Conservation (phyloP, 2,888 invertebrate genomes). For the Lochmaea capreae region DNA sequence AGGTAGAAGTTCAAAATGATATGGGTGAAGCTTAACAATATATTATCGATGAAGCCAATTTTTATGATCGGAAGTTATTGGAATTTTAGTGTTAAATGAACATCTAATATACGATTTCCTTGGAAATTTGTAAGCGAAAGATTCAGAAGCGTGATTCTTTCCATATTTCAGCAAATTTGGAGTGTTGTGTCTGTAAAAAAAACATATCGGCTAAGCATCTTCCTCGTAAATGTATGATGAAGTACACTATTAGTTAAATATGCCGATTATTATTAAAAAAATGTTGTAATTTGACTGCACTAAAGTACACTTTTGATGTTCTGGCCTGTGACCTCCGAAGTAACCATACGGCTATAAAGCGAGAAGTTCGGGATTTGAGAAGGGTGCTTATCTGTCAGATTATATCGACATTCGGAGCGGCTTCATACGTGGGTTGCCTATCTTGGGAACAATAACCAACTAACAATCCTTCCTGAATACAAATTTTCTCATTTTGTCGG, state of each 20-base stretch:
- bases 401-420: slow-evolving; percentile 62
- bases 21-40: too few species aligned
- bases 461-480: slow-evolving; percentile 59
- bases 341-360: slow-evolving; percentile 50
- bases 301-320: slow-evolving; percentile 34
- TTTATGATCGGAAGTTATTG: too few species aligned
- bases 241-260: background rate
- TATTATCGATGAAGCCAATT: too few species aligned
- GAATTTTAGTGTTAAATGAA: too few species aligned
- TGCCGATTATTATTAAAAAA: background rate
- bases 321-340: slow-evolving; percentile 50
- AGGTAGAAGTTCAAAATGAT: too few species aligned
- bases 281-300: background rate
- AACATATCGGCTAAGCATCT: too few species aligned
- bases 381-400: slow-evolving; percentile 61
- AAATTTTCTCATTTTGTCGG: slow-evolving; percentile 62
- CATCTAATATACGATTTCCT: too few species aligned
- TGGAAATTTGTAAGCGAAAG: too few species aligned
- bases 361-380: slow-evolving; percentile 46
- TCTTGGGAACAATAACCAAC: slow-evolving; percentile 58
- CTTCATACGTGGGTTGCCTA: slow-evolving; percentile 62
- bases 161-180: too few species aligned
- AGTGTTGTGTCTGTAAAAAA: background rate
- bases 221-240: too few species aligned
- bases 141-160: too few species aligned